Conservation (phyloP, 2,888 invertebrate species). For the Polydrusus tereticollis region DNA sequence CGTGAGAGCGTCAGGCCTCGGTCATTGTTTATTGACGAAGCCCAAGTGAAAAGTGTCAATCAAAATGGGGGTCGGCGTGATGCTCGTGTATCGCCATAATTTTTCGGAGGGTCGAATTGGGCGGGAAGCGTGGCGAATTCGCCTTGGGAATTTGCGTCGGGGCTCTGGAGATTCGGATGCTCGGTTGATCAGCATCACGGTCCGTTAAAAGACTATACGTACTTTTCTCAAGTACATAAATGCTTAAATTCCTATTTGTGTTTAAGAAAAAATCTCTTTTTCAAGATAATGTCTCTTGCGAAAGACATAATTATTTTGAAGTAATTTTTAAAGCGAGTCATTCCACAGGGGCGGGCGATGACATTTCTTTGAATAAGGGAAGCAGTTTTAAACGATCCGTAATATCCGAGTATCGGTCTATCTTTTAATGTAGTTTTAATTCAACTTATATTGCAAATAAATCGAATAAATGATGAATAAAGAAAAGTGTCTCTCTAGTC, state of each 20-base stretch:
- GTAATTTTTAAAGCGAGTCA: too few species aligned
- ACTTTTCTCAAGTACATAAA: background rate
- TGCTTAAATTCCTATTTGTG: background rate
- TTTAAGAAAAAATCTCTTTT: too few species aligned
- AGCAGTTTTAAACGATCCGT: too few species aligned
- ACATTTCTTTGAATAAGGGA: too few species aligned
- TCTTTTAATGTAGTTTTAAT: too few species aligned
- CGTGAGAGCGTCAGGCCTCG: slow-evolving; percentile 42
- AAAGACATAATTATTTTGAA: too few species aligned
- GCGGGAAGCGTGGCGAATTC: slow-evolving; percentile 35
- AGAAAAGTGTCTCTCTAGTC: too few species aligned
- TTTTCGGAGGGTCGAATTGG: slow-evolving; percentile 36
- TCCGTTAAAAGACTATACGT: slow-evolving; percentile 2
- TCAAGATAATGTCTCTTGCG: too few species aligned
- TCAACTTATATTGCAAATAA: too few species aligned
- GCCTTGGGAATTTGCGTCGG: slow-evolving; percentile 29
- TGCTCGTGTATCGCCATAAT: slow-evolving; percentile 34
- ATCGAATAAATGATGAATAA: too few species aligned
- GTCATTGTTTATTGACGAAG: slow-evolving; percentile 51
- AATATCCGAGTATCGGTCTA: too few species aligned
- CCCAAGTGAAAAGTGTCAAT: slow-evolving; percentile 57
- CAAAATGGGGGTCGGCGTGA: slow-evolving; percentile 42
- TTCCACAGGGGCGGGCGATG: too few species aligned
- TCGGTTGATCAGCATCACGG: slow-evolving; percentile 24
- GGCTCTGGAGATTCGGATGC: slow-evolving; percentile 26